Evolutionary conservation across 2,888 invertebrate species (phyloP).

Genomic region (Linnaemya vulpina): DNA sequence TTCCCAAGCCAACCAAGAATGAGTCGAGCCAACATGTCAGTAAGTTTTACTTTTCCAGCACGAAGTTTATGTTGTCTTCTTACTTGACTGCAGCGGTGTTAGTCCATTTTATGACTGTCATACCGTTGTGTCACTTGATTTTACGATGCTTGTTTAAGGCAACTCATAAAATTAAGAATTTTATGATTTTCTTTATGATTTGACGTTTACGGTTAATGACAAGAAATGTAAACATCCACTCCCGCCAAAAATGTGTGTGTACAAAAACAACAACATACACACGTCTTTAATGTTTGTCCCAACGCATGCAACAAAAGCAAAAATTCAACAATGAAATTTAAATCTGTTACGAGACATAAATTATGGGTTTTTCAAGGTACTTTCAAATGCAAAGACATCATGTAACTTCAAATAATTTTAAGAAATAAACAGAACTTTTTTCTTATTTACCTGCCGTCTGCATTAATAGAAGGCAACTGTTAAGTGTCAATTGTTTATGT

Average conservation of each 20-base stretch:
- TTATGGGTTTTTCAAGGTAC: constrained; percentile 28
- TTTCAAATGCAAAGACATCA: constrained; percentile 26
- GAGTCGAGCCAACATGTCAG: neutral
- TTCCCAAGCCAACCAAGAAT: neutral
- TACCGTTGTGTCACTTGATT: constrained; percentile 73
- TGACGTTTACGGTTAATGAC: constrained; percentile 74
- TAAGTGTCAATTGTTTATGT: constrained; percentile 74
- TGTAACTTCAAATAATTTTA: constrained; percentile 42
- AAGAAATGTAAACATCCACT: constrained; percentile 75
- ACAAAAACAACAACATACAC: constrained; percentile 12
- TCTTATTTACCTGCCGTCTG: constrained; percentile 45
- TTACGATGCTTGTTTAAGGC: constrained; percentile 76
- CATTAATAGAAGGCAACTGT: constrained; percentile 26
- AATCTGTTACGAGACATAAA: constrained; percentile 34
- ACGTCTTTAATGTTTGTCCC: neutral
- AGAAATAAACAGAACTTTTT: constrained; percentile 12
- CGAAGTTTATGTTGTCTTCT: constrained; percentile 42
- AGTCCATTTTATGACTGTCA: constrained; percentile 68
- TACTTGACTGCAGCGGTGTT: constrained; percentile 46
- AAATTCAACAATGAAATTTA: constrained; percentile 37
- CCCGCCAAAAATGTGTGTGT: constrained; percentile 67
- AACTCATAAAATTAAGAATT: constrained; percentile 76
- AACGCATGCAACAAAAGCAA: constrained; percentile 20
- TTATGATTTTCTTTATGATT: constrained; percentile 77
- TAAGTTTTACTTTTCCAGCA: constrained; percentile 12